These are phyloP conservation scores for Suncus etruscus DNA, from an alignment of 2,113 vertebrate species.

Conservation along the genomic window DNA sequence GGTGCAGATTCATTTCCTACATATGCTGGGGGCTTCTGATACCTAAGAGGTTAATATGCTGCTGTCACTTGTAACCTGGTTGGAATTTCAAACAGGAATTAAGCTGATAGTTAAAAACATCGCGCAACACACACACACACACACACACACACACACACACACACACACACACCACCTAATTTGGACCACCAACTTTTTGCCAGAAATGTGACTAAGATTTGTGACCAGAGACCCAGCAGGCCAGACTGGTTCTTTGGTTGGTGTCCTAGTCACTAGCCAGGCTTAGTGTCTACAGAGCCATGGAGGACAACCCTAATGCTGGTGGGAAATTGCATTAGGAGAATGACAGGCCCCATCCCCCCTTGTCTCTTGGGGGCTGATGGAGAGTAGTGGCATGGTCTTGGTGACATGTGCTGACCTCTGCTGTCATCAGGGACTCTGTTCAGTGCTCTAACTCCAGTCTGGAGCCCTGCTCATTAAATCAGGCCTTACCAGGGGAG, in stretches of 20 bases:
- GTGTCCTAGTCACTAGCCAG: constrained; percentile 72
- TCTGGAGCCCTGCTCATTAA: constrained; percentile 85
- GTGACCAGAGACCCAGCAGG: not conserved
- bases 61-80: not conserved
- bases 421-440: constrained; percentile 85
- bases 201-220: not conserved
- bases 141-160: too few relatives aligned
- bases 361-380: constrained; percentile 80
- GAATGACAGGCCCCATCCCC: constrained; percentile 83
- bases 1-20: not conserved
- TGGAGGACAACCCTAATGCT: constrained; percentile 84
- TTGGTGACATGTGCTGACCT: constrained; percentile 83
- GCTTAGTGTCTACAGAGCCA: constrained; percentile 58
- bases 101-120: not conserved
- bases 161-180: too few relatives aligned
- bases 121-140: not conserved
- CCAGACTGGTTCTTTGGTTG: not conserved
- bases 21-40: not conserved
- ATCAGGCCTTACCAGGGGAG: constrained; percentile 83
- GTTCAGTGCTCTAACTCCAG: constrained; percentile 84
- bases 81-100: not conserved
- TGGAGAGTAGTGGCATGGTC: constrained; percentile 86
- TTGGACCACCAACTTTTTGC: not conserved
- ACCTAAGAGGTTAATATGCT: not conserved
- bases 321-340: constrained; percentile 87